phyloP scores from a whole-genome alignment of 2,797 vertebrate species.

The Poeciliopsis infans region DNA sequence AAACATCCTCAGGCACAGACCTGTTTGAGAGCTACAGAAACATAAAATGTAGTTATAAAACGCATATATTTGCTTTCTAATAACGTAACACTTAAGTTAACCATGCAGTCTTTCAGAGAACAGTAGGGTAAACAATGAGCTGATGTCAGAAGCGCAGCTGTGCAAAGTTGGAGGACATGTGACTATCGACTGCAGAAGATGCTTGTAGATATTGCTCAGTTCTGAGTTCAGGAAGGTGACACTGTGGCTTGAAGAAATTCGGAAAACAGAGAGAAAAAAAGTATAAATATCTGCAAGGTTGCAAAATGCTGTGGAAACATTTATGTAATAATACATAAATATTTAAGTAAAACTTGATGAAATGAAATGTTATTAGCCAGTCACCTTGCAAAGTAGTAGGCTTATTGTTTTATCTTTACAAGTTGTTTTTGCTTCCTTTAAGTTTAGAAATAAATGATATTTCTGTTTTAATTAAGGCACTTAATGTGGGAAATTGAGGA shows the following conservation, averaged over 20 bases:
- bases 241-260: neutral
- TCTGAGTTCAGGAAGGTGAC: neutral
- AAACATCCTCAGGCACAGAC: slow-evolving; percentile 1
- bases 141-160: neutral
- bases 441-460: neutral
- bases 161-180: slow-evolving; percentile 3
- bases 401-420: neutral
- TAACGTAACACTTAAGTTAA: neutral
- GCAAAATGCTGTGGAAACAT: neutral
- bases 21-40: neutral
- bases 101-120: neutral
- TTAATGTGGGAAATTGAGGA: neutral
- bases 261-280: neutral
- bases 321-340: neutral
- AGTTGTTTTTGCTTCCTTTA: neutral
- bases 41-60: neutral
- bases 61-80: neutral
- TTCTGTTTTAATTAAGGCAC: neutral
- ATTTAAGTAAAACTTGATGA: neutral
- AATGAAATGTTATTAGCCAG: neutral
- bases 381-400: neutral
- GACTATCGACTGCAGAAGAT: neutral
- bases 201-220: neutral
- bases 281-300: neutral
- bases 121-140: neutral